These are phyloP conservation scores for Coremacera marginata DNA, from an alignment of 2,888 invertebrate species.

Conservation along the genomic window DNA sequence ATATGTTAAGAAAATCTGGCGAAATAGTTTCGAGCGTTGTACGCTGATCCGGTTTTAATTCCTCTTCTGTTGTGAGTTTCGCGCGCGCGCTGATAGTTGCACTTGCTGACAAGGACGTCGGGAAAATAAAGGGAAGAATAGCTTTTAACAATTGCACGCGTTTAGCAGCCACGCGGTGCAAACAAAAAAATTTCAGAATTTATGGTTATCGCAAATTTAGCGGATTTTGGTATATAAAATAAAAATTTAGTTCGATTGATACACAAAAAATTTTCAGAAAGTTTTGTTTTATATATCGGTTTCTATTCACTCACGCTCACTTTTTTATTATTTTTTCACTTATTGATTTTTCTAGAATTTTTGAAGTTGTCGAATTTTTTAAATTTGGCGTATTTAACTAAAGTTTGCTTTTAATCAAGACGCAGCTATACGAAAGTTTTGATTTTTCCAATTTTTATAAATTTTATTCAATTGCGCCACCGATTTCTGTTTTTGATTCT, in stretches of 20 bases:
- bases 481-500: slow-evolving; percentile 46
- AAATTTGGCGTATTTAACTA: slow-evolving; percentile 43
- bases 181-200: not conserved
- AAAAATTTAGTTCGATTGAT: not conserved
- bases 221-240: not conserved
- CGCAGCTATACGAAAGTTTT: slow-evolving; percentile 67
- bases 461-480: slow-evolving; percentile 57
- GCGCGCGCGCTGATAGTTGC: slow-evolving; percentile 23
- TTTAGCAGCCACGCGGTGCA: slow-evolving; percentile 11
- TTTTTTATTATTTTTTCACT: slow-evolving; percentile 34
- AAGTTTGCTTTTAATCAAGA: slow-evolving; percentile 63
- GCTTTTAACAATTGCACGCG: slow-evolving; percentile 6
- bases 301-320: slow-evolving; percentile 41
- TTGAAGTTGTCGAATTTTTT: slow-evolving; percentile 39
- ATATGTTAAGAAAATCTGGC: not conserved
- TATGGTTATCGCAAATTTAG: not conserved
- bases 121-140: not conserved
- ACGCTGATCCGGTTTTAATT: not conserved
- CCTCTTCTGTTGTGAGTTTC: slow-evolving; percentile 5
- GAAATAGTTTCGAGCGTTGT: not conserved
- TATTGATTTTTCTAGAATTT: slow-evolving; percentile 35
- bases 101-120: slow-evolving; percentile 12
- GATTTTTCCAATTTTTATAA: slow-evolving; percentile 65
- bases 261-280: slow-evolving; percentile 18
- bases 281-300: slow-evolving; percentile 1